Percentiles rank a stretch among this genome's conserved stretches.
Conservation (phyloP, 2,113 vertebrate species). For the Rhinolophus sinicus region DNA sequence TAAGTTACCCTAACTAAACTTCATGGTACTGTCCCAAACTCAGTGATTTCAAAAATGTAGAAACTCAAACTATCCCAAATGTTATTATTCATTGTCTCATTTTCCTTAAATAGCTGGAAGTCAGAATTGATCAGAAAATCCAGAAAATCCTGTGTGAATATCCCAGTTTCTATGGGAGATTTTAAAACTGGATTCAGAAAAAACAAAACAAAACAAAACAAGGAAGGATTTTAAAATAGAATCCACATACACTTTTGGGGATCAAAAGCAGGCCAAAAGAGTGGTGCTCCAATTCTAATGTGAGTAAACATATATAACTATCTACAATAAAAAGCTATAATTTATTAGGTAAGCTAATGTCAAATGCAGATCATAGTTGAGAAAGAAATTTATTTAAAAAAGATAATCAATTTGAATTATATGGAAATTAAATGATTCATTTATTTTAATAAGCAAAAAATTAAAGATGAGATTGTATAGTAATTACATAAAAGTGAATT, state of each 20-base stretch:
- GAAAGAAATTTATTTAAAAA: not conserved
- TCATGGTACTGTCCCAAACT: not conserved
- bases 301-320: not conserved
- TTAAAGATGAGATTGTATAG: not conserved
- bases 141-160: not conserved
- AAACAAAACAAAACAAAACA: not conserved
- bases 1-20: not conserved
- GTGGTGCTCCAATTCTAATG: not conserved
- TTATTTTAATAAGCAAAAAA: slow-evolving; percentile 2
- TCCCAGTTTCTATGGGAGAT: not conserved
- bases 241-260: not conserved
- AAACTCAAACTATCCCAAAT: not conserved
- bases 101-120: not conserved
- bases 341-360: not conserved
- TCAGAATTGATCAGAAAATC: not conserved
- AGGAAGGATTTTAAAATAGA: not conserved
- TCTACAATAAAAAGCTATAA: not conserved
- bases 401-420: not conserved
- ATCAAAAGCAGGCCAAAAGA: not conserved
- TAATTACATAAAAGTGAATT: not conserved
- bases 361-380: not conserved
- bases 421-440: slow-evolving; percentile 21
- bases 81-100: not conserved
- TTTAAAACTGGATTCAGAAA: not conserved
- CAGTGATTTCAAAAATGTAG: not conserved